Evolutionary conservation across 2,113 vertebrate species (phyloP).

Genomic region (Crotalus viridis): DNA sequence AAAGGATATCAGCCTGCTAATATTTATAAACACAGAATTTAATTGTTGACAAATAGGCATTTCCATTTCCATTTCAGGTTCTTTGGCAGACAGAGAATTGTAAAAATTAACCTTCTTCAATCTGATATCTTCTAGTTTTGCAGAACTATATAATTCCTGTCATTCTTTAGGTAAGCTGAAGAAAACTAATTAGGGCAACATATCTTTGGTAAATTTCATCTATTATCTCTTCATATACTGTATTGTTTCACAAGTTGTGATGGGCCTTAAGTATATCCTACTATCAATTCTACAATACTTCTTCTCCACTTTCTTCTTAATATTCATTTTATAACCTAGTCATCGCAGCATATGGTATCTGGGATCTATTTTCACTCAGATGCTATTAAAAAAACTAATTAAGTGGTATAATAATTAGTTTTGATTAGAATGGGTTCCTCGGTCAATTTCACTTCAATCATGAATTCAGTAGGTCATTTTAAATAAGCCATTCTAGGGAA

Average conservation of each 20-base stretch:
- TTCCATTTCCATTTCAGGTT: not conserved
- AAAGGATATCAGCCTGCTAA: not conserved
- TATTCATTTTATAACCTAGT: not conserved
- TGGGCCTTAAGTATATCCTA: not conserved
- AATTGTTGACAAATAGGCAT: not conserved
- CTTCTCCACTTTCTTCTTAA: not conserved
- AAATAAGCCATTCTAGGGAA: not conserved
- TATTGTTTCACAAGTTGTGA: not conserved
- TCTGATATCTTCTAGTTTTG: not conserved
- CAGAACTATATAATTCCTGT: not conserved
- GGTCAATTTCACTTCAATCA: not conserved
- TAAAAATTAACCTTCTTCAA: not conserved
- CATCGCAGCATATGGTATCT: not conserved
- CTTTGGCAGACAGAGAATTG: not conserved
- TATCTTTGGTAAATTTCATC: not conserved
- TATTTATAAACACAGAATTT: not conserved
- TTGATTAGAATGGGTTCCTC: not conserved
- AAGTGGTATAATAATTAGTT: not conserved
- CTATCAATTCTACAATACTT: not conserved
- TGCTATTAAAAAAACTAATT: not conserved
- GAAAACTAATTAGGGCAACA: not conserved
- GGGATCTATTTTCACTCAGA: not conserved
- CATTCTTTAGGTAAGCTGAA: not conserved
- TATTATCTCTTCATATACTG: not conserved
- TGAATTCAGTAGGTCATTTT: not conserved